A percentile compares a stretch with the other conserved stretches of the same genome.
Conservation (phyloP, 2,888 invertebrate genomes). For the Frankliniella fusca region DNA sequence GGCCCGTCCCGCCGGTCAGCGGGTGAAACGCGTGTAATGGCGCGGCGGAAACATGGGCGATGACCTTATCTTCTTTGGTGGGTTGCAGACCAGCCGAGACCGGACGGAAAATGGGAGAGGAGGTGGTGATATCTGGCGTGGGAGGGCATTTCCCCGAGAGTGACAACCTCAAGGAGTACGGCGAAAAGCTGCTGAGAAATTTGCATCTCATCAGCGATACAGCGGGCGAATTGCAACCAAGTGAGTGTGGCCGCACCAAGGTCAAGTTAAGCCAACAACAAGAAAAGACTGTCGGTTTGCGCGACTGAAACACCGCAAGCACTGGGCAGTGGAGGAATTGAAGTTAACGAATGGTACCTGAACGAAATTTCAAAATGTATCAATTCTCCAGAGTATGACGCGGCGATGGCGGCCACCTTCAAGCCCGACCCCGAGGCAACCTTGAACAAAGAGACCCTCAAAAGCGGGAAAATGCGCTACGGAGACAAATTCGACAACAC, state of each 20-base stretch:
- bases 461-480: conserved; percentile 41
- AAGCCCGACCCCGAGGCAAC: not conserved
- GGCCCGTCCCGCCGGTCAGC: too few species aligned
- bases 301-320: not conserved
- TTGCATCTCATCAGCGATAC: conserved; percentile 36
- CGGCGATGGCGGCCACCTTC: not conserved
- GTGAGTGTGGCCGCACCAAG: not conserved
- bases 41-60: too few species aligned
- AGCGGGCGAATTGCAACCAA: not conserved
- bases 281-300: not conserved
- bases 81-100: too few species aligned
- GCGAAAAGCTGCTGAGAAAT: conserved; percentile 51
- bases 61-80: too few species aligned
- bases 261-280: not conserved
- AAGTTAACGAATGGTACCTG: too few species aligned
- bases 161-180: conserved; percentile 57
- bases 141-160: conserved; percentile 58
- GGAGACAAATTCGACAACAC: conserved; percentile 48
- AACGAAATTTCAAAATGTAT: too few species aligned
- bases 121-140: conserved; percentile 51
- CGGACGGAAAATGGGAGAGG: conserved; percentile 16
- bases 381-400: too few species aligned
- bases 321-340: too few species aligned
- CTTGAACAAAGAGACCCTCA: not conserved
- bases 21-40: too few species aligned